A percentile compares a stretch with the other conserved stretches of the same genome.
These are phyloP conservation scores for Brachionus manjavacas DNA, from an alignment of 1,140 invertebrate species.

Conservation along the genomic window DNA sequence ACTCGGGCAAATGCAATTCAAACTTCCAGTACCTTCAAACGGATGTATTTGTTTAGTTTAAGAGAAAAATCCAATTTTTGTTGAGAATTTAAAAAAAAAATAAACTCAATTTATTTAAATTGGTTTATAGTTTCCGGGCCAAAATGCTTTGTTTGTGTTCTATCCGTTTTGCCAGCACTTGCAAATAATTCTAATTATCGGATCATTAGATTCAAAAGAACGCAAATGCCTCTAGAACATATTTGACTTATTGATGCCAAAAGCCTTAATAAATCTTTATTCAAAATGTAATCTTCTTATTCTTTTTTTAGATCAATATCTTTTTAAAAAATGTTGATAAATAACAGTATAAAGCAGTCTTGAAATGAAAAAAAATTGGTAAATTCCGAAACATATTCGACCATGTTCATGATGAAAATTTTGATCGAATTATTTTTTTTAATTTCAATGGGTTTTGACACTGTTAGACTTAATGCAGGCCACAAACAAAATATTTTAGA, in stretches of 20 bases:
- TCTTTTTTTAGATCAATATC: background rate
- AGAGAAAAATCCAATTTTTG: background rate
- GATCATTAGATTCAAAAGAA: conserved; percentile 28
- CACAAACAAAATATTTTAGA: background rate
- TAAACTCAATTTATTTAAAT: conserved; percentile 19
- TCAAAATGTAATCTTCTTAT: background rate
- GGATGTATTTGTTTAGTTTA: background rate
- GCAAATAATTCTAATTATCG: conserved; percentile 1
- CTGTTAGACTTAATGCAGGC: background rate
- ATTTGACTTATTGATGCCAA: background rate
- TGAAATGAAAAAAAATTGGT: background rate
- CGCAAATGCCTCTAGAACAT: background rate
- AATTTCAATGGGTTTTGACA: background rate
- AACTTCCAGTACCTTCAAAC: background rate
- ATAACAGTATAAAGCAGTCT: background rate
- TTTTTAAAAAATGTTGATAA: conserved; percentile 2
- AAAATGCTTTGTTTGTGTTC: background rate
- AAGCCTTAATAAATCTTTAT: conserved; percentile 9
- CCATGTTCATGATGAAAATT: background rate
- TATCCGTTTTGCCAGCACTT: background rate
- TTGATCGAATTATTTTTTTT: background rate
- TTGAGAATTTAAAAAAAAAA: background rate
- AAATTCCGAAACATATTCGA: background rate
- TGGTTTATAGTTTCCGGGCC: background rate
- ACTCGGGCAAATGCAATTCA: background rate